Conservation (phyloP, 2,888 invertebrate species). For the Chrysolina americana region DNA sequence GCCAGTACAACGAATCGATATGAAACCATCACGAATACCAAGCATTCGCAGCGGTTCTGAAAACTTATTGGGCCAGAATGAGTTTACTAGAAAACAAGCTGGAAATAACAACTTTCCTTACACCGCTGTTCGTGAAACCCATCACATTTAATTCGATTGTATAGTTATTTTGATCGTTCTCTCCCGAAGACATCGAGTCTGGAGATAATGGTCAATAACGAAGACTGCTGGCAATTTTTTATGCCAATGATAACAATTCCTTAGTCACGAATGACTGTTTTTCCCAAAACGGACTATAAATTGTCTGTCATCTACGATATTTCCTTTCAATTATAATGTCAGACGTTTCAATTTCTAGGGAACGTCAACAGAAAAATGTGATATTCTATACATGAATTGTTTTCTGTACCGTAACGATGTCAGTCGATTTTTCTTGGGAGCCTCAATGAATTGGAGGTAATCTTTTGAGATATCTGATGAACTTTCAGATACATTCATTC, state of each 20-base stretch:
- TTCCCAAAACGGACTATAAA: not conserved
- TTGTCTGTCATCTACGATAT: not conserved
- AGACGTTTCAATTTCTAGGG: constrained; percentile 1
- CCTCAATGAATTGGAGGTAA: too few species aligned
- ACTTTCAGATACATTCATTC: too few species aligned
- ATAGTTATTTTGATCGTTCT: constrained; percentile 22
- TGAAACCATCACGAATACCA: not conserved
- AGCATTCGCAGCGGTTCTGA: not conserved
- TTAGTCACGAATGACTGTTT: not conserved
- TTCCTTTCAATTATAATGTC: not conserved
- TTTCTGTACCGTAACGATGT: not conserved
- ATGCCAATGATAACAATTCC: constrained; percentile 1
- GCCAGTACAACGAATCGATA: not conserved
- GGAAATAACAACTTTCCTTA: not conserved
- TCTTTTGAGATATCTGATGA: too few species aligned
- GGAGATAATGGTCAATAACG: constrained; percentile 33
- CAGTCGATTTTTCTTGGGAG: too few species aligned
- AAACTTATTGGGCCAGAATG: not conserved
- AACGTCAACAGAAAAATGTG: not conserved
- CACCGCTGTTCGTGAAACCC: not conserved
- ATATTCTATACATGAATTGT: not conserved
- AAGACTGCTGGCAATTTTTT: constrained; percentile 22
- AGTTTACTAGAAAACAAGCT: not conserved
- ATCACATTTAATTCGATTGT: constrained; percentile 20
- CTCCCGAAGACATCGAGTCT: constrained; percentile 16